phyloP scores from a whole-genome alignment of 2,797 vertebrate species.

The Enteromius treurensis region DNA sequence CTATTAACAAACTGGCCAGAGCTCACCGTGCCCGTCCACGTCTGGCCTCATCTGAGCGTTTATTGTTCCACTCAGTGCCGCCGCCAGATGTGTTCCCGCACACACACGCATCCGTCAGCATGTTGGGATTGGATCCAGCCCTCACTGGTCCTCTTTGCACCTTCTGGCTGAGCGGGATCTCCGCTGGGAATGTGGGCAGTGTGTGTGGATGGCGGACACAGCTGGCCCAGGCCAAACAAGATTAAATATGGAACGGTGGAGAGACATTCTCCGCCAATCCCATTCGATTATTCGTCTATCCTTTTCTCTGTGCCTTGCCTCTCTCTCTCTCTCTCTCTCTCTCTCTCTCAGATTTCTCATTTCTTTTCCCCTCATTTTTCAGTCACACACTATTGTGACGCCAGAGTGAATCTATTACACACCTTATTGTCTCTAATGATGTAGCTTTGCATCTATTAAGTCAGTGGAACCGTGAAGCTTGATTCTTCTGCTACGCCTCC shows the following conservation, averaged over 20 bases:
- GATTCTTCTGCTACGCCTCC: slow-evolving; percentile 72
- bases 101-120: slow-evolving; percentile 53
- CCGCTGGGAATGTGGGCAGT: slow-evolving; percentile 11
- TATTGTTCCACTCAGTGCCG: slow-evolving; percentile 71
- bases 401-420: slow-evolving; percentile 83
- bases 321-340: neutral
- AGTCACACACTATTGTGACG: slow-evolving; percentile 73
- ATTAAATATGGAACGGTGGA: slow-evolving; percentile 69
- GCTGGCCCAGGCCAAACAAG: slow-evolving; percentile 76
- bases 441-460: slow-evolving; percentile 76
- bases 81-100: slow-evolving; percentile 55
- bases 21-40: neutral
- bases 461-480: slow-evolving; percentile 79
- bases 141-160: slow-evolving; percentile 43
- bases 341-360: neutral
- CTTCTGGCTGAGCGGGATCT: slow-evolving; percentile 47
- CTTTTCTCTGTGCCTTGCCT: neutral
- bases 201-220: slow-evolving; percentile 72
- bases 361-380: slow-evolving; percentile 31
- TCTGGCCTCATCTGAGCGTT: slow-evolving; percentile 68
- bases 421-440: slow-evolving; percentile 84
- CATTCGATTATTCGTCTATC: slow-evolving; percentile 22
- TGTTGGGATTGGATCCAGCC: slow-evolving; percentile 53
- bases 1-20: slow-evolving; percentile 13
- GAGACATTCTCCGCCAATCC: slow-evolving; percentile 41